A percentile compares a stretch with the other conserved stretches of the same genome.
These are phyloP conservation scores for Chrysomallon squamiferum DNA, from an alignment of 1,140 invertebrate genomes.

Conservation along the genomic window DNA sequence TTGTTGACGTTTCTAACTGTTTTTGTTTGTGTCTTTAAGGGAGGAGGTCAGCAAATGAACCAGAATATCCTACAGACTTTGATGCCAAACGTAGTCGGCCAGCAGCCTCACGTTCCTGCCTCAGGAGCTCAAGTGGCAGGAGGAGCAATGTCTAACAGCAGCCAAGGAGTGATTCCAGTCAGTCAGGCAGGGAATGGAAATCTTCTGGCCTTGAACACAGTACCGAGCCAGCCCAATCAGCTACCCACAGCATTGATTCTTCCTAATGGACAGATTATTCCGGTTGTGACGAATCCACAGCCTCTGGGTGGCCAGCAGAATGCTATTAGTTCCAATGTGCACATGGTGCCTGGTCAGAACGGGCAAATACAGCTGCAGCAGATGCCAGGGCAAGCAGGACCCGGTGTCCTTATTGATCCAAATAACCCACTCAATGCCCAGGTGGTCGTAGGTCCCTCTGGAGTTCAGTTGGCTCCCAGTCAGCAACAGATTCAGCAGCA, in stretches of 20 bases:
- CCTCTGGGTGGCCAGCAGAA: slow-evolving; percentile 14
- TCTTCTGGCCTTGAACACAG: slow-evolving; percentile 38
- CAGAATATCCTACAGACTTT: neutral
- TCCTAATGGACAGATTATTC: slow-evolving; percentile 64
- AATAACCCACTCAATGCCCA: slow-evolving; percentile 9
- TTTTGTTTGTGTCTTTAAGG: too few relatives aligned
- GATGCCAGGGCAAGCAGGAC: neutral
- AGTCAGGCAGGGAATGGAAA: slow-evolving; percentile 33
- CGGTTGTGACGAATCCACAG: slow-evolving; percentile 63
- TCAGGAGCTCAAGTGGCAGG: too few relatives aligned
- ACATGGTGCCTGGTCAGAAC: neutral
- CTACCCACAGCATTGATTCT: slow-evolving; percentile 61
- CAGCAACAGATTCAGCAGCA: slow-evolving; percentile 20
- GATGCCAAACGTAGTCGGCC: neutral
- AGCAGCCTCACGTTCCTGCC: neutral
- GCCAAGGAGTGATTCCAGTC: slow-evolving; percentile 17
- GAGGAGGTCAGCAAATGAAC: too few relatives aligned
- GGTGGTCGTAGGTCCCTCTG: slow-evolving; percentile 16
- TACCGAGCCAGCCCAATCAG: slow-evolving; percentile 46
- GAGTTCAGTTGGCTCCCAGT: slow-evolving; percentile 19
- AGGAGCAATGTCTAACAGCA: too few relatives aligned
- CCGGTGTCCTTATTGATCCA: slow-evolving; percentile 6
- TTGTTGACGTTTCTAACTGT: too few relatives aligned
- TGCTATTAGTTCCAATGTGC: neutral
- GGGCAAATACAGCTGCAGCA: neutral